Evolutionary conservation across 2,113 vertebrate genomes (phyloP).

Genomic region (Thalassarche chlororhynchos): DNA sequence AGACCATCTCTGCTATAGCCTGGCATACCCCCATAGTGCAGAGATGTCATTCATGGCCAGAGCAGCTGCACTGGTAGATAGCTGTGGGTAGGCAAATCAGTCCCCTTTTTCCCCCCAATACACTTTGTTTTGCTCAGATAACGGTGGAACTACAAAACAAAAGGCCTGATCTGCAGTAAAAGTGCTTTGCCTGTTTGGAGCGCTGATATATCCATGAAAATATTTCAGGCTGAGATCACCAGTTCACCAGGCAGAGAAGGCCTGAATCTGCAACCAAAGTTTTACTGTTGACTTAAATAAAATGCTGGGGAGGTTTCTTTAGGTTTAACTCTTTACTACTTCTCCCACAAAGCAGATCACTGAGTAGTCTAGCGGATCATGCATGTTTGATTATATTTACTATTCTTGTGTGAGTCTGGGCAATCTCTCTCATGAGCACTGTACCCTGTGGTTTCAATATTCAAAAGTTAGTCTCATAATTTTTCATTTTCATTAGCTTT

Average conservation of each 20-base stretch:
- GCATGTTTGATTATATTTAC: not conserved
- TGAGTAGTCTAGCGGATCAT: not conserved
- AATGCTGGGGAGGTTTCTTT: not conserved
- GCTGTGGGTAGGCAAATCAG: not conserved
- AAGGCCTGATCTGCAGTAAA: not conserved
- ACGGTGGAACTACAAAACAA: not conserved
- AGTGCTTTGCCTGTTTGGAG: not conserved
- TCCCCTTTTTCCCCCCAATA: fast-evolving
- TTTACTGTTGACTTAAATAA: not conserved
- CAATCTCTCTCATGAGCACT: not conserved
- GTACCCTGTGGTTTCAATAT: not conserved
- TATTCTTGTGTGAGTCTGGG: not conserved
- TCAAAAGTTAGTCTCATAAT: not conserved
- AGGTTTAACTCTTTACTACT: not conserved
- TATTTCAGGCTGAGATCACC: not conserved
- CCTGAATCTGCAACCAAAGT: not conserved
- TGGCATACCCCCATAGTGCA: not conserved
- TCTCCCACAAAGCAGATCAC: not conserved
- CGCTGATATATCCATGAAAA: not conserved
- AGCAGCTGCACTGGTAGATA: not conserved
- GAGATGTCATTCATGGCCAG: not conserved
- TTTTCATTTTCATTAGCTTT: not conserved
- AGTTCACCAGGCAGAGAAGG: not conserved
- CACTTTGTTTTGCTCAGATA: not conserved
- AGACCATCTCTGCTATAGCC: not conserved